Evolutionary conservation across 1,140 invertebrate genomes (phyloP).

Genomic region (Steinernema feltiae): DNA sequence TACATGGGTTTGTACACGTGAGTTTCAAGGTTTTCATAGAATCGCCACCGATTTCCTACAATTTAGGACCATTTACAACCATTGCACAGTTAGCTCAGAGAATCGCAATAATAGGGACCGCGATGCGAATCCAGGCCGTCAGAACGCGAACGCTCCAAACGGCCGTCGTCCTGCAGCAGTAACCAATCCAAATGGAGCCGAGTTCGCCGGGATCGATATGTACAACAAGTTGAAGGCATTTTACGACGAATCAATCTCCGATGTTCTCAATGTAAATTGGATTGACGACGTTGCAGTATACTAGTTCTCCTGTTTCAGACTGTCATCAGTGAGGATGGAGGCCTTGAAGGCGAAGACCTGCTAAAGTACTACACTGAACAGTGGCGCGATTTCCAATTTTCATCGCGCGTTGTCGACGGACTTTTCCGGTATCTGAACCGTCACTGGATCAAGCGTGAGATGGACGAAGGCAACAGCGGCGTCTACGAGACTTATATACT

Average conservation of each 20-base stretch:
- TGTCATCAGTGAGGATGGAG: background rate
- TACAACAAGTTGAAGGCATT: background rate
- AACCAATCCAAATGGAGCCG: conserved; percentile 2
- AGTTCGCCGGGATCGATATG: background rate
- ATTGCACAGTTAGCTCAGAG: background rate
- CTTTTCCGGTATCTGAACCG: conserved; percentile 93
- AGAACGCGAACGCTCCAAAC: background rate
- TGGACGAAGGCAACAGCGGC: conserved; percentile 88
- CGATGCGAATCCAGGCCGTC: background rate
- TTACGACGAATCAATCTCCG: background rate
- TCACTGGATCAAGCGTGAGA: conserved; percentile 94
- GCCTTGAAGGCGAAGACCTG: conserved; percentile 62
- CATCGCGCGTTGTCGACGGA: conserved; percentile 88
- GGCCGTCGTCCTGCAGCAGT: background rate
- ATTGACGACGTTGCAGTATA: background rate
- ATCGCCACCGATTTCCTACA: too few relatives aligned
- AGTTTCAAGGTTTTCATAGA: too few relatives aligned
- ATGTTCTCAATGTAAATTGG: background rate
- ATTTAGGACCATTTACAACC: background rate
- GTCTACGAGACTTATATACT: conserved; percentile 88
- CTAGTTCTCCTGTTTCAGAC: background rate
- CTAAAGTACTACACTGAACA: conserved; percentile 87
- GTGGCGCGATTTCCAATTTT: conserved; percentile 97
- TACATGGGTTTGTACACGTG: background rate
- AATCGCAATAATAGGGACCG: background rate